phyloP scores from a whole-genome alignment of 1,140 invertebrate genomes.

The Campodea augens region DNA sequence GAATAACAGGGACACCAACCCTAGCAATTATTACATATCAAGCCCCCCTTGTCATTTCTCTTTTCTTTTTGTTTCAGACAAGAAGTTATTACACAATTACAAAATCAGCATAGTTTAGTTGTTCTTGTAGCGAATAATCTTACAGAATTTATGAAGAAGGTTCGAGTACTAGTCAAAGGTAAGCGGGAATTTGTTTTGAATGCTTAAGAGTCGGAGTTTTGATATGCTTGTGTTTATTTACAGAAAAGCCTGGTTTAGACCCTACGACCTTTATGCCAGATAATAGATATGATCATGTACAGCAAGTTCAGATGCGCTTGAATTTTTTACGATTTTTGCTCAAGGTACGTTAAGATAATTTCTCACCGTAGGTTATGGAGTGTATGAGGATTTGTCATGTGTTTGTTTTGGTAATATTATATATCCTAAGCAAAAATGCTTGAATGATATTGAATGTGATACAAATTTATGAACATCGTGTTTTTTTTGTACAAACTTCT shows the following conservation, averaged over 20 bases:
- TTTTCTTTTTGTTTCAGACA: conserved; percentile 33
- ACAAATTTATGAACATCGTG: too few relatives aligned
- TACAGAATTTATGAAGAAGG: conserved; percentile 75
- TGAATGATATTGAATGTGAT: too few relatives aligned
- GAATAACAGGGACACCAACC: too few relatives aligned
- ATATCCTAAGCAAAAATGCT: too few relatives aligned
- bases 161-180: conserved; percentile 47
- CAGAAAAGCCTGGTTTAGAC: conserved; percentile 54
- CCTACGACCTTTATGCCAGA: conserved; percentile 66
- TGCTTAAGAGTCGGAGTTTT: not conserved
- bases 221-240: conserved; percentile 10
- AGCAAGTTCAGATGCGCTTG: conserved; percentile 84
- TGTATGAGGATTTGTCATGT: too few relatives aligned
- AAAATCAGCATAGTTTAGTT: conserved; percentile 79
- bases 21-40: too few relatives aligned
- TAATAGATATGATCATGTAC: conserved; percentile 72
- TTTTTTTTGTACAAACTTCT: too few relatives aligned
- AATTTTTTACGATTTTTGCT: conserved; percentile 81
- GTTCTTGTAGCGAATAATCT: conserved; percentile 86
- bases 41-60: too few relatives aligned
- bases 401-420: too few relatives aligned
- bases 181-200: conserved; percentile 9
- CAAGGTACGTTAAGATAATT: conserved; percentile 31
- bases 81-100: conserved; percentile 75
- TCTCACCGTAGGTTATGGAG: too few relatives aligned